phyloP scores from a whole-genome alignment of 2,113 vertebrate species.

The Lampris megalopsis region DNA sequence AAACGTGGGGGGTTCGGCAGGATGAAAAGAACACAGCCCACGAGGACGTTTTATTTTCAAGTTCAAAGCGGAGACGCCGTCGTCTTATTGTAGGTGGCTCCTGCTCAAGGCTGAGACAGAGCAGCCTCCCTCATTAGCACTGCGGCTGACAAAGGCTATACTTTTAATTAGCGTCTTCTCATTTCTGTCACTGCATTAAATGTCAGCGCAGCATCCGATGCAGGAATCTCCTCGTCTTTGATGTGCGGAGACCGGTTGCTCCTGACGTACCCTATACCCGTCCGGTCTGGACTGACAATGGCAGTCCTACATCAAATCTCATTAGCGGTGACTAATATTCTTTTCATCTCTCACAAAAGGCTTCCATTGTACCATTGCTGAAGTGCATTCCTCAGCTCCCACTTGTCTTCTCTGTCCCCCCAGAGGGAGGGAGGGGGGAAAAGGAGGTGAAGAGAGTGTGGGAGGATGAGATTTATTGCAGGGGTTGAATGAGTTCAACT shows the following conservation, averaged over 20 bases:
- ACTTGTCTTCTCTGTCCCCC: slow-evolving; percentile 54
- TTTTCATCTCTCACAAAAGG: slow-evolving; percentile 72
- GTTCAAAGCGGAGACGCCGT: slow-evolving; percentile 49
- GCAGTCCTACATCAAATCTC: slow-evolving; percentile 66
- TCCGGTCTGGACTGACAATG: slow-evolving; percentile 53
- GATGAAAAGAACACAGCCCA: slow-evolving; percentile 48
- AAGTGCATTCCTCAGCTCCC: slow-evolving; percentile 67
- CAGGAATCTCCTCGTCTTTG: slow-evolving; percentile 47
- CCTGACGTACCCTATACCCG: slow-evolving; percentile 29
- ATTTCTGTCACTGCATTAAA: slow-evolving; percentile 50
- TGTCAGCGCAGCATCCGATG: slow-evolving; percentile 32
- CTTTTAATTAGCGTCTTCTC: slow-evolving; percentile 54
- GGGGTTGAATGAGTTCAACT: slow-evolving; percentile 53
- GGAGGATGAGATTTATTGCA: slow-evolving; percentile 48
- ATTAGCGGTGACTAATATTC: slow-evolving; percentile 72
- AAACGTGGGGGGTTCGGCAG: slow-evolving; percentile 5
- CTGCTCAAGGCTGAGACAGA: slow-evolving; percentile 38
- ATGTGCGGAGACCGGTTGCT: slow-evolving; percentile 44
- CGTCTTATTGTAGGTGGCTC: slow-evolving; percentile 37
- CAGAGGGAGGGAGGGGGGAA: slow-evolving; percentile 5
- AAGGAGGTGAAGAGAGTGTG: slow-evolving; percentile 33
- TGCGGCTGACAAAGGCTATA: slow-evolving; percentile 40
- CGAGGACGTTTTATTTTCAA: slow-evolving; percentile 53
- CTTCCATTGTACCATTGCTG: slow-evolving; percentile 50
- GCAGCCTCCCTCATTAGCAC: slow-evolving; percentile 45